These are phyloP conservation scores for Coryphaenoides rupestris DNA, from an alignment of 2,113 vertebrate species.

Conservation along the genomic window DNA sequence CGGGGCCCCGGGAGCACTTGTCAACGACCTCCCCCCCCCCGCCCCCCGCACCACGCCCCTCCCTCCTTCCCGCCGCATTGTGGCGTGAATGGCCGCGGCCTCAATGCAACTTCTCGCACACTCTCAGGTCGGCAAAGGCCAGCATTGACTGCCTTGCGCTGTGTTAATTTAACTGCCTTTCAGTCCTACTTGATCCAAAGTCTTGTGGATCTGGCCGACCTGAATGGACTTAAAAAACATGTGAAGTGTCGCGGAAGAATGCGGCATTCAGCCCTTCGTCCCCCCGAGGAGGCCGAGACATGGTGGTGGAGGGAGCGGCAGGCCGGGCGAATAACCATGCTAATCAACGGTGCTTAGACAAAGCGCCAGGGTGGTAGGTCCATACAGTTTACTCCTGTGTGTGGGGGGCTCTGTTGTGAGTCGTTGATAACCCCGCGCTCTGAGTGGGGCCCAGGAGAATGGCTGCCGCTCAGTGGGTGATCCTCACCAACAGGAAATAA, in stretches of 20 bases:
- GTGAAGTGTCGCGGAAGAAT: slow-evolving; percentile 56
- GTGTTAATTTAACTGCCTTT: slow-evolving; percentile 71
- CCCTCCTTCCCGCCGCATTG: slow-evolving; percentile 58
- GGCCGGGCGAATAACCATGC: slow-evolving; percentile 42
- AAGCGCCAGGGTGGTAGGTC: slow-evolving; percentile 32
- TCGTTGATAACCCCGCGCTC: slow-evolving; percentile 48
- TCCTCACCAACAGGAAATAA: slow-evolving; percentile 49
- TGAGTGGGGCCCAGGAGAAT: slow-evolving; percentile 30
- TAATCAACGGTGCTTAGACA: slow-evolving; percentile 52
- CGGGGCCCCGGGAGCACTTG: slow-evolving; percentile 46
- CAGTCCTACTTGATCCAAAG: slow-evolving; percentile 56
- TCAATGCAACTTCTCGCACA: slow-evolving; percentile 67
- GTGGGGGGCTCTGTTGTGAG: slow-evolving; percentile 24
- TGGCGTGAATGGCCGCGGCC: slow-evolving; percentile 50
- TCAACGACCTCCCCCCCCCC: too few relatives aligned
- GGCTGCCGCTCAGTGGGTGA: slow-evolving; percentile 49
- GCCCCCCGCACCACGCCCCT: too few relatives aligned
- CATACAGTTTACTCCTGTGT: slow-evolving; percentile 33
- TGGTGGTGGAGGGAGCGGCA: slow-evolving; percentile 21
- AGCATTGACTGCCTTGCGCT: slow-evolving; percentile 59
- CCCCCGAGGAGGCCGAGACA: too few relatives aligned
- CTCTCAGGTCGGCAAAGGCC: slow-evolving; percentile 59
- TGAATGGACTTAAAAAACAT: slow-evolving; percentile 57
- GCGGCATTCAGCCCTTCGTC: slow-evolving; percentile 49
- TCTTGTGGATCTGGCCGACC: slow-evolving; percentile 49